Base-by-base conservation (phyloP, 1,140 invertebrate species). In the Epicauta chinensis region DNA sequence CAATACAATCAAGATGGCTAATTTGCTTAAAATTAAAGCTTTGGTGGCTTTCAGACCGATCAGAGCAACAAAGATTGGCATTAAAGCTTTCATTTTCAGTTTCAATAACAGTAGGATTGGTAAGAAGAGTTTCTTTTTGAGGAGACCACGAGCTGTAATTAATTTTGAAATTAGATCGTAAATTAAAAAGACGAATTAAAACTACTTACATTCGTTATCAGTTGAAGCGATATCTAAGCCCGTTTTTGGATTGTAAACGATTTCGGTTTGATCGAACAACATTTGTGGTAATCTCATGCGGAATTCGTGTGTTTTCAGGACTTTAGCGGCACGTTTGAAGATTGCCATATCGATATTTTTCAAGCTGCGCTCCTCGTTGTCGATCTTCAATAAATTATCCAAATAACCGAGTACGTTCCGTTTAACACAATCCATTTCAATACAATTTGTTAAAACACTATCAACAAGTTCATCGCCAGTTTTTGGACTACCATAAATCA, bases 61-160 rank as follows among this genome's bases (percentile, higher is more conserved):
- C 52, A 90, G 72, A 16, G 81, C 79, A 10, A 90, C 76, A 54
- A 90, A 78, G 55, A 91, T 87, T 10, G 88, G 88, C 80, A 86
- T 87, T 15, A 91, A 67, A 16, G 86, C 82, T 71, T 91, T 90
- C 69, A 89, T 73, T 71, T 90, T 91, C 59, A 91, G 66, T 68
- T 91, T 91, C 50, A 91, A 70, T 30, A 90, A 75, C 57, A 91
- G 71, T 42, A 90, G 69, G 35, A 89, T 75, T 2, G 88, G 88
- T 60, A 90, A 71, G 35, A 91, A 72, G 9, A 89, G 76, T 69
- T 91, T 91, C 72, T 90, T 86, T 75, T 90, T 89, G 60, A 90
- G 71, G 35, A 80, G 67, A 44, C 76, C 80, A 34, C 80, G 74
- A 64, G 75, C 78, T 81, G 69, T 54, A 75, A 47, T 74, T 16